These are phyloP conservation scores for Plebejus argus DNA, from an alignment of 2,888 invertebrate genomes.

Conservation along the genomic window DNA sequence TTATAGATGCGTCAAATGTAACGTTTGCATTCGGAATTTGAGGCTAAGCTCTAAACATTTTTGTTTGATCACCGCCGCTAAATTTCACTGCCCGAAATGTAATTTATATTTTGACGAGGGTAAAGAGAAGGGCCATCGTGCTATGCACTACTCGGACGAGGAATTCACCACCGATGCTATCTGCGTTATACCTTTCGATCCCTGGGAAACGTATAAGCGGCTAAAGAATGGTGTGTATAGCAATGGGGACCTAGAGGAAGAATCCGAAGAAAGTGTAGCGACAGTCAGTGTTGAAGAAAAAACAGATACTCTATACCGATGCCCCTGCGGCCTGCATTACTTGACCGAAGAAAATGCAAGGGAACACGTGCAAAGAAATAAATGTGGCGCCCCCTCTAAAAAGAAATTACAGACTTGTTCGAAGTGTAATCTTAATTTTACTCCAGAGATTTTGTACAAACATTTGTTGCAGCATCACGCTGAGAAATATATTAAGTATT, in stretches of 20 bases:
- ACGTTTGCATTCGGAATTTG: slow-evolving; percentile 51
- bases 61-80: slow-evolving; percentile 50
- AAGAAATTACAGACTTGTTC: slow-evolving; percentile 53
- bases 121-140: slow-evolving; percentile 52
- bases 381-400: slow-evolving; percentile 41
- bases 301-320: slow-evolving; percentile 55
- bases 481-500: slow-evolving; percentile 51
- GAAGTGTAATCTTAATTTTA: slow-evolving; percentile 62
- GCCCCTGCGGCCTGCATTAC: slow-evolving; percentile 61
- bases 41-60: slow-evolving; percentile 48
- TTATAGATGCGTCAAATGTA: slow-evolving; percentile 58
- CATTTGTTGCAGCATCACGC: slow-evolving; percentile 63
- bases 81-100: slow-evolving; percentile 55
- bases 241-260: slow-evolving; percentile 8
- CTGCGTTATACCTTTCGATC: slow-evolving; percentile 49
- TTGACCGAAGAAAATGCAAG: slow-evolving; percentile 50
- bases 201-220: slow-evolving; percentile 27
- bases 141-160: slow-evolving; percentile 54
- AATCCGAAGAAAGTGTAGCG: slow-evolving; percentile 24
- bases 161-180: slow-evolving; percentile 55
- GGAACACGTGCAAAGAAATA: slow-evolving; percentile 49
- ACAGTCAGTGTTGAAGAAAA: slow-evolving; percentile 36
- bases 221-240: not conserved
- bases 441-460: slow-evolving; percentile 57
- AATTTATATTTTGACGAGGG: slow-evolving; percentile 52